Evolutionary conservation across 2,113 vertebrate species (phyloP).

Genomic region (Zosterops lateralis): DNA sequence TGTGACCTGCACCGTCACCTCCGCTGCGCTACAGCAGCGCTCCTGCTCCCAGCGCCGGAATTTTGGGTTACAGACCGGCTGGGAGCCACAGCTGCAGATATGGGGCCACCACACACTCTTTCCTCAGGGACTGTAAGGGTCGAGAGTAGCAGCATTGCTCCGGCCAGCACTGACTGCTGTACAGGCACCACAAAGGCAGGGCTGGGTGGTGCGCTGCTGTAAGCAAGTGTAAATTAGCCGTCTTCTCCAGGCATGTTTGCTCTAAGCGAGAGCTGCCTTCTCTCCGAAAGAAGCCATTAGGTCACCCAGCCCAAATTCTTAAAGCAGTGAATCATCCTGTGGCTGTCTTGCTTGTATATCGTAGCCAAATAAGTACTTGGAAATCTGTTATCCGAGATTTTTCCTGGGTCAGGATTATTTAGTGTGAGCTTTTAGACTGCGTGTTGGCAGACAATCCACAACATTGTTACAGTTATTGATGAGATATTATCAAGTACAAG

Average conservation of each 20-base stretch:
- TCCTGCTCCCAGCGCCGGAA: fast-evolving
- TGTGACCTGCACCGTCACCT: not conserved
- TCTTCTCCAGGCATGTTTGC: not conserved
- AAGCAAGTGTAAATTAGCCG: not conserved
- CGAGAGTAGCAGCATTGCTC: not conserved
- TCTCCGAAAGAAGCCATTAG: not conserved
- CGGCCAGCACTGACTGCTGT: not conserved
- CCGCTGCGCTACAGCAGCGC: not conserved
- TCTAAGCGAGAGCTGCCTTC: not conserved
- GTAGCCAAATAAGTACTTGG: not conserved
- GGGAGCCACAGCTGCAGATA: not conserved
- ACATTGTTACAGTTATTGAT: not conserved
- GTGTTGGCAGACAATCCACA: not conserved
- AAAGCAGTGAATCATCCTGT: not conserved
- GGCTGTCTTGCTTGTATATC: not conserved
- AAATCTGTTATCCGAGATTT: not conserved
- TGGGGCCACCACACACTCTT: too few species aligned
- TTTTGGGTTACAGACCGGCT: not conserved
- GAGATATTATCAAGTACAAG: not conserved
- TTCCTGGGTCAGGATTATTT: not conserved
- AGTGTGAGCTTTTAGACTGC: not conserved
- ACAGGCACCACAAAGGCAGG: not conserved
- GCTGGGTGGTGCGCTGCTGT: not conserved
- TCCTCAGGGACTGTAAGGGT: not conserved
- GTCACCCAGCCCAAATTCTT: not conserved